These are phyloP conservation scores for Tenthredo mesomela DNA, from an alignment of 2,888 invertebrate species.

Conservation along the genomic window DNA sequence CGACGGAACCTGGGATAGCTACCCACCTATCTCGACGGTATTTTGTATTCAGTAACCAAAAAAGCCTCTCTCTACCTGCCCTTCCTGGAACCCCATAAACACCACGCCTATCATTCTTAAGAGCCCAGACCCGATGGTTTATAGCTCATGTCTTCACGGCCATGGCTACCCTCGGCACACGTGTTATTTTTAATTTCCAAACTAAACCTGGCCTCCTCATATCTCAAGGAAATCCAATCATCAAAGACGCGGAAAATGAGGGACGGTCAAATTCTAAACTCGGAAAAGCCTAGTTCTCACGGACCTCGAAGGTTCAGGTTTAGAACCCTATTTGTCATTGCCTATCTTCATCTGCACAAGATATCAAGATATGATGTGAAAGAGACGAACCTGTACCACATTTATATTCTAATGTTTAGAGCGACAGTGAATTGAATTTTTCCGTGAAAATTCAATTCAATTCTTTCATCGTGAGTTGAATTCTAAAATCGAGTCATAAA, in stretches of 20 bases:
- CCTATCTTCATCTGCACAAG: background rate
- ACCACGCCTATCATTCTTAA: constrained; percentile 20
- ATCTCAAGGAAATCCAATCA: background rate
- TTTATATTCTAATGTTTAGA: background rate
- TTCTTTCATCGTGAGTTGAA: constrained; percentile 15
- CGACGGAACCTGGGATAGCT: constrained; percentile 1
- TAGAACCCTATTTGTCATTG: background rate
- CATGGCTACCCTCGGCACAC: background rate
- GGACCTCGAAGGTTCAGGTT: background rate
- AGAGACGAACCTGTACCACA: background rate
- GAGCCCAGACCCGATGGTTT: background rate
- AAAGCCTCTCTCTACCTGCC: constrained; percentile 11
- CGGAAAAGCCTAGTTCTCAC: background rate
- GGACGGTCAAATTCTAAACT: constrained; percentile 3
- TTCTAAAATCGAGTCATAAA: constrained; percentile 1
- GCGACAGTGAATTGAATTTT: background rate
- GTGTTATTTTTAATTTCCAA: background rate
- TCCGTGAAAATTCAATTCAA: background rate
- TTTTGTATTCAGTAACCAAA: background rate
- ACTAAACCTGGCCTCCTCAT: background rate
- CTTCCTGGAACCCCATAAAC: background rate
- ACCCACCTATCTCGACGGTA: background rate
- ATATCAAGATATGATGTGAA: background rate
- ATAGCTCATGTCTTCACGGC: background rate
- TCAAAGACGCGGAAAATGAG: constrained; percentile 3